Percentiles rank a stretch among this genome's conserved stretches.
Evolutionary conservation across 2,797 vertebrate species (phyloP).

Genomic region (Ctenosaura bakeri): DNA sequence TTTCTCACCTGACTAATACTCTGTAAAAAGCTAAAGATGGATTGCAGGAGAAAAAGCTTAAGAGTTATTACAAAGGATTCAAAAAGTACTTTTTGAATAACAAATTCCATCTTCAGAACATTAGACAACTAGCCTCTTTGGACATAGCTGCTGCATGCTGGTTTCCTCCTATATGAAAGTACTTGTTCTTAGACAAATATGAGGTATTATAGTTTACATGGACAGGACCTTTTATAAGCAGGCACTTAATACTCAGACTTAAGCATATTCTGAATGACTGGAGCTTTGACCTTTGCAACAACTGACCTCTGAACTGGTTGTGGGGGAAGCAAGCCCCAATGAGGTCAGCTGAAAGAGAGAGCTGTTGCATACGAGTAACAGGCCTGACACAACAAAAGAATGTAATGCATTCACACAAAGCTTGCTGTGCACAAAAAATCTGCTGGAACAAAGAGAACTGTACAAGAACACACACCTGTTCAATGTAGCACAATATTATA

Average conservation of each 20-base stretch:
- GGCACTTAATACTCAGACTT: neutral
- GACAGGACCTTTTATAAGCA: neutral
- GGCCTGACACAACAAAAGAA: neutral
- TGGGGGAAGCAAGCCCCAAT: constrained; percentile 16
- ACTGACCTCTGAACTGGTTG: constrained; percentile 24
- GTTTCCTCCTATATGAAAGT: neutral
- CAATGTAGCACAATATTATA: neutral
- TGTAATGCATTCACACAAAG: neutral
- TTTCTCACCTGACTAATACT: neutral
- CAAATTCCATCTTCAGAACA: neutral
- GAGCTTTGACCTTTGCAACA: constrained; percentile 16
- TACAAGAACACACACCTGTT: neutral
- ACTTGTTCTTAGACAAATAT: neutral
- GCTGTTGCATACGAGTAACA: constrained; percentile 14
- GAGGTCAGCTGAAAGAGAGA: constrained; percentile 33
- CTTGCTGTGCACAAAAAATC: neutral
- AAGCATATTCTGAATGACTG: neutral
- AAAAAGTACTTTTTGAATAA: neutral
- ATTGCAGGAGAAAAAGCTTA: too few relatives aligned
- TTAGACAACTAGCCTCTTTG: neutral
- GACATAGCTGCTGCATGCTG: neutral
- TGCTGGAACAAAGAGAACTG: neutral
- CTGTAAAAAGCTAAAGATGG: neutral
- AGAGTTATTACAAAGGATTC: too few relatives aligned
- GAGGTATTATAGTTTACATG: neutral